phyloP scores from a whole-genome alignment of 2,113 vertebrate species.

The Pachycephala philippinensis region DNA sequence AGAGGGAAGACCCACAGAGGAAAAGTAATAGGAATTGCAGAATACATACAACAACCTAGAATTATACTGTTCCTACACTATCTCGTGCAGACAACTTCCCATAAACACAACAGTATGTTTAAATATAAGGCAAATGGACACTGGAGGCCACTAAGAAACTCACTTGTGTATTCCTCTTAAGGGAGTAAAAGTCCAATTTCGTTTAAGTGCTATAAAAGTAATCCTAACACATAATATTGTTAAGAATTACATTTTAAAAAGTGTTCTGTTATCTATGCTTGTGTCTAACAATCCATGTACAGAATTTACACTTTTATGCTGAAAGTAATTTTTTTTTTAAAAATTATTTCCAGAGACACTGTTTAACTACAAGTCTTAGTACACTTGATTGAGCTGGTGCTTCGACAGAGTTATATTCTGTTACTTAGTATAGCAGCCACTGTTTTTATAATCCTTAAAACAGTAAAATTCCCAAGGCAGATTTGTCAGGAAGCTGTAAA shows the following conservation, averaged over 20 bases:
- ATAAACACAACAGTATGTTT: background rate
- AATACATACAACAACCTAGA: background rate
- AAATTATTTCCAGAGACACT: background rate
- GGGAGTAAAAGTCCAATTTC: background rate
- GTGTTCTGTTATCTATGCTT: background rate
- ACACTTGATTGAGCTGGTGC: background rate
- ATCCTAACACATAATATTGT: background rate
- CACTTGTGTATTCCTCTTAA: background rate
- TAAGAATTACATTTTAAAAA: background rate
- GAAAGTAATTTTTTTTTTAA: background rate
- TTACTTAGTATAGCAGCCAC: background rate
- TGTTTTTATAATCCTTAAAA: background rate
- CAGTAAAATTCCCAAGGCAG: conserved; percentile 38
- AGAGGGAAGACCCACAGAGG: background rate
- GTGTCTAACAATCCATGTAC: background rate
- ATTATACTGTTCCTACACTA: background rate
- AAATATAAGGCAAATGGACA: conserved; percentile 33
- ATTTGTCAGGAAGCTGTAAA: conserved; percentile 48
- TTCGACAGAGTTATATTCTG: background rate
- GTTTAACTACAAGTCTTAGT: background rate
- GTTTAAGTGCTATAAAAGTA: conserved; percentile 11
- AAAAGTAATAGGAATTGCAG: background rate
- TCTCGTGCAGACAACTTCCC: background rate
- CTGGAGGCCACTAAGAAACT: background rate
- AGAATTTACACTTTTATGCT: background rate